Base-by-base conservation (phyloP, 2,113 vertebrate species). In the Sclerurus mexicanus region DNA sequence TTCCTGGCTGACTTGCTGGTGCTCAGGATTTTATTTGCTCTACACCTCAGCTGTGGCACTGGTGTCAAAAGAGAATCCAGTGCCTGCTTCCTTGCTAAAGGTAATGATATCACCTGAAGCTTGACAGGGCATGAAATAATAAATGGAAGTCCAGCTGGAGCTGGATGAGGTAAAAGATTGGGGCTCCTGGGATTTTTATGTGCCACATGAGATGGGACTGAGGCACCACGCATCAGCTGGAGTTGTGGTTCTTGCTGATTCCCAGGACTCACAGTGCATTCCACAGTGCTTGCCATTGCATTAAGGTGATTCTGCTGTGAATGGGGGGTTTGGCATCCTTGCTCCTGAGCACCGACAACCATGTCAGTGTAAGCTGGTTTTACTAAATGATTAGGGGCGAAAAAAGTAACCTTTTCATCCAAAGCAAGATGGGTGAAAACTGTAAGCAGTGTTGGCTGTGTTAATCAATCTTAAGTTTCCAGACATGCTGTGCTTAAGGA, bases 11-110 rank as follows among this genome's bases (percentile, higher is more conserved):
- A 25, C 40, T 50, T 49, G 21, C 35, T 82, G 39, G 5, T 87
- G 30, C 68, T 76, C 37, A 88, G 72, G 31, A 39, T 67, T 94
- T 79, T 82, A 22, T 64, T 88, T 86, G 81, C 60, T 77, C n/a
- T 67, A 15, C 27, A 7, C 25, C 40, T 76, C 16, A 42, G 23
- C 68, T 3, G 0, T 72, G 46, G 42, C 25, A 28, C 17, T 3
- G 35, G 18, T 67, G 35, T 52, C 71, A 85, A 19, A n/a, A 88
- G 31, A 88, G 15, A 91, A 66, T 50, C 42, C 11, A 62, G 67
- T 28, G 50, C 62, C 47, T 42, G 12, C 27, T 66, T 69, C 55
- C 42, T 66, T 66, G 37, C 42, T 86, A 5, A 83, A 88, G 62
- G 83, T 90, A 50, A 58, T 42, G 40, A 42, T 46, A 30, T 14